Evolutionary conservation across 2,888 invertebrate genomes (phyloP).

Genomic region (Synanthedon tipuliformis): DNA sequence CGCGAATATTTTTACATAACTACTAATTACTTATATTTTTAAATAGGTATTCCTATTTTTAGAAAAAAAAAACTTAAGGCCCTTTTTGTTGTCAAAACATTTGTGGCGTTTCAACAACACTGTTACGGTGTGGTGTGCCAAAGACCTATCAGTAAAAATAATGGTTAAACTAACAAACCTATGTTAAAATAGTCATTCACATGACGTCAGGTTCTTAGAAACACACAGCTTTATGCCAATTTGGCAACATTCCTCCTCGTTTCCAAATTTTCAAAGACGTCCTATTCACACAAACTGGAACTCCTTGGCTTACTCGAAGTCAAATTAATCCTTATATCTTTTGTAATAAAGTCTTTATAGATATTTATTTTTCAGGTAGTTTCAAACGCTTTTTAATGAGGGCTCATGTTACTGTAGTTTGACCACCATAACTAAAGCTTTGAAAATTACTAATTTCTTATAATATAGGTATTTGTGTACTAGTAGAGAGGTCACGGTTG

Average conservation of each 20-base stretch:
- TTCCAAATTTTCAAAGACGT: background rate
- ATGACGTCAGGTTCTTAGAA: constrained; percentile 10
- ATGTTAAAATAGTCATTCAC: background rate
- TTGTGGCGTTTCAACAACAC: background rate
- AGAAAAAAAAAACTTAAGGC: too few relatives aligned
- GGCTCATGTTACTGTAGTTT: background rate
- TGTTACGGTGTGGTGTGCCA: background rate
- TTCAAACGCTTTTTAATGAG: background rate
- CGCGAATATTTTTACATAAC: too few relatives aligned
- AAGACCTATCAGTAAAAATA: background rate
- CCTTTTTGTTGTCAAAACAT: background rate
- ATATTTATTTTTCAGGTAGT: too few relatives aligned
- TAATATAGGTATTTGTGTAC: too few relatives aligned
- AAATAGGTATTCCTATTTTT: too few relatives aligned
- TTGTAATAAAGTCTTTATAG: too few relatives aligned
- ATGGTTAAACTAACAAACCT: background rate
- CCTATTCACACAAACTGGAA: too few relatives aligned
- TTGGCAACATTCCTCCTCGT: constrained; percentile 1
- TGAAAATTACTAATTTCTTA: background rate
- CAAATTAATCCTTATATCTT: too few relatives aligned
- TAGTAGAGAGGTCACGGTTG: background rate
- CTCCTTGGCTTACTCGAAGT: too few relatives aligned
- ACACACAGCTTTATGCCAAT: constrained; percentile 14
- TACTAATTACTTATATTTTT: too few relatives aligned
- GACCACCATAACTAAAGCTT: background rate